phyloP scores from a whole-genome alignment of 2,888 invertebrate species.

The Temnothorax ravouxi region DNA sequence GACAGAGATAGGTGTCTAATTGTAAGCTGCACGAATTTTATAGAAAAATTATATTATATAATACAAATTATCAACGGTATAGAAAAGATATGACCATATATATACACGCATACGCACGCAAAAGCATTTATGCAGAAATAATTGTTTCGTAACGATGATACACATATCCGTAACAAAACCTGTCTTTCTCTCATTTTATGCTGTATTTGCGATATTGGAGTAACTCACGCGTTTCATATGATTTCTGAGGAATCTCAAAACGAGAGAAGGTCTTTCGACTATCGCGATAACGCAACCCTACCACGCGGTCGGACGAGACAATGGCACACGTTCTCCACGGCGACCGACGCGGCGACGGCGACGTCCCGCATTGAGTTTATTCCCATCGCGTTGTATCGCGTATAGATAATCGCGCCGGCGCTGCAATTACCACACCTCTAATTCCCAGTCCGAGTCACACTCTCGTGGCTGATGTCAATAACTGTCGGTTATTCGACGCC shows the following conservation, averaged over 20 bases:
- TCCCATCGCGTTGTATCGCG: conserved; percentile 3
- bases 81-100: too few species aligned
- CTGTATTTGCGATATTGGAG: neutral
- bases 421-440: conserved; percentile 22
- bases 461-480: conserved; percentile 9
- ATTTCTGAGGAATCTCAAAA: neutral
- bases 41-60: neutral
- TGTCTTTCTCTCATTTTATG: too few species aligned
- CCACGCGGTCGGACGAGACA: neutral
- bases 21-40: neutral
- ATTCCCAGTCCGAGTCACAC: conserved; percentile 12
- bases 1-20: neutral
- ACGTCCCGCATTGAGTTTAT: neutral
- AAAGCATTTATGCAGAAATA: neutral
- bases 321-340: neutral
- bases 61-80: neutral
- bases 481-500: neutral
- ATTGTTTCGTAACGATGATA: neutral
- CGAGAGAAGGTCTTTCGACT: neutral
- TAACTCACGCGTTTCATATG: neutral
- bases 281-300: neutral
- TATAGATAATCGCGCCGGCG: neutral
- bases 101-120: neutral
- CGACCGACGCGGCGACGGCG: too few species aligned
- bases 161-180: neutral